Evolutionary conservation across 2,797 vertebrate genomes (phyloP).

Genomic region (Margarornis squamiger): DNA sequence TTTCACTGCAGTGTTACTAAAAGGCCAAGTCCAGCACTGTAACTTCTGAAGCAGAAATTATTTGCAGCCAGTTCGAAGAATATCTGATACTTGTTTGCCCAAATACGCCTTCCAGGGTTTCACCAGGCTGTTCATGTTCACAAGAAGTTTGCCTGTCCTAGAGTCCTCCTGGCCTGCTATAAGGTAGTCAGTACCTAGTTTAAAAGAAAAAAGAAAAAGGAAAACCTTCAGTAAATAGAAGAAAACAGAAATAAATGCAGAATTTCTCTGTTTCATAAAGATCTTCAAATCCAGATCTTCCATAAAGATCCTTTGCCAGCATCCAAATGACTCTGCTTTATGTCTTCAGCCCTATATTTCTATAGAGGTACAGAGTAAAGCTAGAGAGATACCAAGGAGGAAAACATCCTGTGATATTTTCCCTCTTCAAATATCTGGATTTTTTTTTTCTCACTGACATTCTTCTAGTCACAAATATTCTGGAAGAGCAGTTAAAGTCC

Average conservation of each 20-base stretch:
- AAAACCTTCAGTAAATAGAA: neutral
- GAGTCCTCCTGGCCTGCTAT: slow-evolving; percentile 87
- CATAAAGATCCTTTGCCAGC: neutral
- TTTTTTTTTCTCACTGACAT: no score
- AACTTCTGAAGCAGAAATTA: slow-evolving; percentile 60
- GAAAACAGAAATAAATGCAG: neutral
- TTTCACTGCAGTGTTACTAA: slow-evolving; percentile 50
- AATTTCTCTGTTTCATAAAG: neutral
- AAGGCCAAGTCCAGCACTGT: slow-evolving; percentile 32
- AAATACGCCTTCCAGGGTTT: slow-evolving; percentile 85
- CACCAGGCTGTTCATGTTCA: slow-evolving; percentile 88
- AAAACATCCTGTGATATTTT: no score
- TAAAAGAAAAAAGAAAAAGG: neutral
- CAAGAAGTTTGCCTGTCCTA: slow-evolving; percentile 80
- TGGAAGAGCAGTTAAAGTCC: no score
- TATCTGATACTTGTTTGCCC: slow-evolving; percentile 81
- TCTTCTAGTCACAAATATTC: no score
- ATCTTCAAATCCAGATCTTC: neutral
- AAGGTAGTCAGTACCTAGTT: slow-evolving; percentile 85
- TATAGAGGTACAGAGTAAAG: no score
- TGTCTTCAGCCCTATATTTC: no score
- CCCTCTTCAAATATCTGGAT: no score
- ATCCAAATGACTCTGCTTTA: neutral
- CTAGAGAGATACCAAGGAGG: no score
- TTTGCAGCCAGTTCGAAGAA: slow-evolving; percentile 82